Conservation (phyloP, 2,797 vertebrate species). For the Amazona ochrocephala region DNA sequence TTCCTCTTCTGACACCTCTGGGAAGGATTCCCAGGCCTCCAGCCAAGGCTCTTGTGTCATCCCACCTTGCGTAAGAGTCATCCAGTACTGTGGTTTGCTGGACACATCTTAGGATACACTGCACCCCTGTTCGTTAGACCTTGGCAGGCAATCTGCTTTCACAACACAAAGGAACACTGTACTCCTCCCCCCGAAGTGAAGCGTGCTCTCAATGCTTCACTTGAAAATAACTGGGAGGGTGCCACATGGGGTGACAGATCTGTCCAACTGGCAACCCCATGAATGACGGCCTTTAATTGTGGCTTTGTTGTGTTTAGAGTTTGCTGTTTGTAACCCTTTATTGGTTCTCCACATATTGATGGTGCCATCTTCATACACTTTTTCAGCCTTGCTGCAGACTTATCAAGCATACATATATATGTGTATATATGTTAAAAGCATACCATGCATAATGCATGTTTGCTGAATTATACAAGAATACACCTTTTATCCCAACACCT, state of each 20-base stretch:
- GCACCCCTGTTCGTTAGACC: background rate
- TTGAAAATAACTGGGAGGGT: conserved; percentile 4
- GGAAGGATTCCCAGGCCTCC: background rate
- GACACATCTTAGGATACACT: background rate
- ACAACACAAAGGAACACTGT: conserved; percentile 52
- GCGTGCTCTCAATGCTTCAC: background rate
- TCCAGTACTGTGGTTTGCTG: background rate
- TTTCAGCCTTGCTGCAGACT: background rate
- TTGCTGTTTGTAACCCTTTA: conserved; percentile 21
- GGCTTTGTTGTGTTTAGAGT: background rate
- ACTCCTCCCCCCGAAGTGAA: background rate
- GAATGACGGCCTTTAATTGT: background rate
- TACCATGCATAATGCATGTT: background rate
- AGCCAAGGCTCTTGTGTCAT: background rate
- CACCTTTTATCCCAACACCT: background rate
- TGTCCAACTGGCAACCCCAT: background rate
- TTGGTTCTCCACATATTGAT: background rate
- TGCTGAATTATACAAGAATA: background rate
- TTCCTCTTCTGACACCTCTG: background rate
- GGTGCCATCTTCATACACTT: accelerated
- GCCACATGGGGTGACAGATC: conserved; percentile 14
- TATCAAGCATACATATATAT: accelerated
- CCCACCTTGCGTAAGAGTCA: background rate
- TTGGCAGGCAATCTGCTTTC: conserved; percentile 27
- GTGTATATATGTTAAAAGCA: background rate